These are phyloP conservation scores for Folsomia candida DNA, from an alignment of 2,888 invertebrate species.

Conservation along the genomic window DNA sequence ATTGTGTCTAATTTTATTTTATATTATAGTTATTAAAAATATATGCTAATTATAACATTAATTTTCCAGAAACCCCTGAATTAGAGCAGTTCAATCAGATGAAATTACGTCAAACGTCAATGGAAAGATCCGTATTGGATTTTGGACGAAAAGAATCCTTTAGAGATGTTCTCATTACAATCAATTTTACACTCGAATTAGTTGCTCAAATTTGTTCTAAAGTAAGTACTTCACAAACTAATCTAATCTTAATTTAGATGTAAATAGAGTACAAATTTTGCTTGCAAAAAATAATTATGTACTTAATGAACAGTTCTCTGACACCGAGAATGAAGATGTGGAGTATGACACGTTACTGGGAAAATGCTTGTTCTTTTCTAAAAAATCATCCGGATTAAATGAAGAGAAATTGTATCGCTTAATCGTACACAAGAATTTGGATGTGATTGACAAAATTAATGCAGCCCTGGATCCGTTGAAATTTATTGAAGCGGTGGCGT, in stretches of 20 bases:
- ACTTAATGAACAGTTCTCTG: conserved; percentile 34
- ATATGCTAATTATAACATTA: conserved; percentile 3
- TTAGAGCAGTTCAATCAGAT: conserved; percentile 31
- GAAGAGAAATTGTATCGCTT: conserved; percentile 47
- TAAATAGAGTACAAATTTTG: too few species aligned
- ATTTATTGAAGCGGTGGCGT: conserved; percentile 36
- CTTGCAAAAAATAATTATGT: not conserved
- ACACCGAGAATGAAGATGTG: conserved; percentile 17
- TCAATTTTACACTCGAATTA: conserved; percentile 46
- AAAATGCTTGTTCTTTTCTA: conserved; percentile 42
- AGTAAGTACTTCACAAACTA: too few species aligned
- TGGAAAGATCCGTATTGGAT: conserved; percentile 45
- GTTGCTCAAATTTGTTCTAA: conserved; percentile 39
- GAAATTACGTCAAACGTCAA: conserved; percentile 31
- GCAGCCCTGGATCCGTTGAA: conserved; percentile 38
- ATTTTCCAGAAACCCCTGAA: conserved; percentile 22
- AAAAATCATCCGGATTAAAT: conserved; percentile 28
- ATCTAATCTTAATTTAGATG: too few species aligned
- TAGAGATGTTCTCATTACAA: conserved; percentile 43
- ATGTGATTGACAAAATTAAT: conserved; percentile 48
- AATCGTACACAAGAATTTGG: conserved; percentile 44
- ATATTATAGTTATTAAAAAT: conserved; percentile 5
- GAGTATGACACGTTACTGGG: conserved; percentile 41
- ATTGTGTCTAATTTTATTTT: too few species aligned
- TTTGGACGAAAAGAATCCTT: conserved; percentile 42